Conservation (phyloP, 2,113 vertebrate genomes). For the Ameiurus melas region DNA sequence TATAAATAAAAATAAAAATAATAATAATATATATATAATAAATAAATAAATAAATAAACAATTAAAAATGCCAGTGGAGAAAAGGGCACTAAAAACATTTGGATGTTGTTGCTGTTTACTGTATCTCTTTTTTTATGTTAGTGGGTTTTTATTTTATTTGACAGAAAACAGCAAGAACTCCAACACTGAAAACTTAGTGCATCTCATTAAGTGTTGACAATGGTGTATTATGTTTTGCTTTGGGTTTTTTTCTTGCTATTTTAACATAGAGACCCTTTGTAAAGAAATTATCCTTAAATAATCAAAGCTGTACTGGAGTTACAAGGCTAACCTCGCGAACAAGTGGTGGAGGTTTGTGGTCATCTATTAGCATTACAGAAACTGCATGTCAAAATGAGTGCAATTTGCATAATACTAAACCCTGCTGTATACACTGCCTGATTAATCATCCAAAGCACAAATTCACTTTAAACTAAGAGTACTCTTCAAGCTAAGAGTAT, state of each 20-base stretch:
- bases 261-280: background rate
- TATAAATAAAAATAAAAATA: too few species aligned
- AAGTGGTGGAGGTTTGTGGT: background rate
- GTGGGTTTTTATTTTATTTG: background rate
- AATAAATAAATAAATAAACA: too few species aligned
- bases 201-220: background rate
- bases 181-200: background rate
- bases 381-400: background rate
- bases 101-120: background rate
- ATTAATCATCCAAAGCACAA: background rate
- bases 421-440: background rate
- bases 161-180: background rate
- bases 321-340: background rate
- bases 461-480: background rate
- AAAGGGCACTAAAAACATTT: background rate
- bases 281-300: background rate
- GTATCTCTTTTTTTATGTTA: background rate
- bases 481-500: background rate
- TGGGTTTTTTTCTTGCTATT: background rate
- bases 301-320: background rate
- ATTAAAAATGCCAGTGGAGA: background rate
- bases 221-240: background rate
- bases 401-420: background rate
- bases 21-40: too few species aligned
- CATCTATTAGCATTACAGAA: background rate